Evolutionary conservation across 2,797 vertebrate species (phyloP).

Genomic region (Gouania willdenowi): DNA sequence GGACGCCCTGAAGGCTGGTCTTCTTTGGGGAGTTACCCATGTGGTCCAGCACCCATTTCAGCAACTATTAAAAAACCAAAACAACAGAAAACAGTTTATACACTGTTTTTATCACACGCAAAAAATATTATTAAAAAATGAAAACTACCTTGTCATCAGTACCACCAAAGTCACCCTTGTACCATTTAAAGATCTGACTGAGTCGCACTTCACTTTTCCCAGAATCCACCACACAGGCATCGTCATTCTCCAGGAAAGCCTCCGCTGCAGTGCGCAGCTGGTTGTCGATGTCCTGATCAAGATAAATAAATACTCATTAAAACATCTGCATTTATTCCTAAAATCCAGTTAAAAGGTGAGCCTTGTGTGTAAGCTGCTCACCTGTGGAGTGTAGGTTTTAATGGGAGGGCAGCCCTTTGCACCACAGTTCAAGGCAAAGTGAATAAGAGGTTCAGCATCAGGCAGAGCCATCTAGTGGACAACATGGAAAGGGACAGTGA

Average conservation of each 20-base stretch:
- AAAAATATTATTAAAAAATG: not conserved
- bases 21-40: slow-evolving; percentile 79
- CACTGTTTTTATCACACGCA: not conserved
- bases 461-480: slow-evolving; percentile 74
- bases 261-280: slow-evolving; percentile 75
- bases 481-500: not conserved
- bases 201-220: slow-evolving; percentile 75
- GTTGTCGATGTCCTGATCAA: slow-evolving; percentile 69
- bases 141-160: slow-evolving; percentile 75
- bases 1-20: slow-evolving; percentile 65
- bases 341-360: not conserved
- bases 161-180: slow-evolving; percentile 79
- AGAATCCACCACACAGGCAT: slow-evolving; percentile 70
- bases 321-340: not conserved
- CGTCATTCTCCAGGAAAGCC: slow-evolving; percentile 77
- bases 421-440: slow-evolving; percentile 82
- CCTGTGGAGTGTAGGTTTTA: slow-evolving; percentile 78
- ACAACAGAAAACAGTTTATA: not conserved
- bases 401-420: slow-evolving; percentile 79
- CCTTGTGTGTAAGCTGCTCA: slow-evolving; percentile 18
- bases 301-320: not conserved
- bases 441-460: slow-evolving; percentile 77
- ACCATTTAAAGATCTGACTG: slow-evolving; percentile 83
- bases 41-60: slow-evolving; percentile 77
- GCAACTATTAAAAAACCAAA: slow-evolving; percentile 50